These are phyloP conservation scores for Ceratotherium simum DNA, from an alignment of 2,113 vertebrate genomes.

Conservation along the genomic window DNA sequence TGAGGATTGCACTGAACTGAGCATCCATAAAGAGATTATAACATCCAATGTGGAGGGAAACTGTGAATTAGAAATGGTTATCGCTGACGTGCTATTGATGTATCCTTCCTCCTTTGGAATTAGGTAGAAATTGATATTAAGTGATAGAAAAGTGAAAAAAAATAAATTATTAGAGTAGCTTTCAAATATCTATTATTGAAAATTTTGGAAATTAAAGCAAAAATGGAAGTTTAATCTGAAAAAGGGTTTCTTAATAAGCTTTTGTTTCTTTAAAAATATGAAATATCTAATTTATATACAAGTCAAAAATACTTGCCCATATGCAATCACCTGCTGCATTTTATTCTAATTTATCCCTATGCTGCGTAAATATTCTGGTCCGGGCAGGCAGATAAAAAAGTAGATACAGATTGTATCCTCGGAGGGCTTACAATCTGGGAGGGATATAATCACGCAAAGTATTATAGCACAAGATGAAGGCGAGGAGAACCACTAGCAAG, in stretches of 20 bases:
- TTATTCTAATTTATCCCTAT: background rate
- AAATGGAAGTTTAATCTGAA: background rate
- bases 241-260: background rate
- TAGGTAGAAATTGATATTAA: background rate
- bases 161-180: background rate
- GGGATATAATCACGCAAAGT: accelerated
- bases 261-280: background rate
- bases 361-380: background rate
- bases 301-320: background rate
- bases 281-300: background rate
- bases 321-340: background rate
- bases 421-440: background rate
- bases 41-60: constrained; percentile 65
- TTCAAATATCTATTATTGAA: background rate
- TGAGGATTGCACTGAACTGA: constrained; percentile 32
- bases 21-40: constrained; percentile 67
- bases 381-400: background rate
- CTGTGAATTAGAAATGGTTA: constrained; percentile 68
- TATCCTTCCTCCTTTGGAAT: constrained; percentile 36
- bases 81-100: background rate
- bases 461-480: background rate
- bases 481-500: background rate
- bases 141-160: background rate
- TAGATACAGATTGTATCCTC: background rate
- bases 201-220: background rate